Base-by-base conservation (phyloP, 2,797 vertebrate genomes). In the Phalloptychus januarius region DNA sequence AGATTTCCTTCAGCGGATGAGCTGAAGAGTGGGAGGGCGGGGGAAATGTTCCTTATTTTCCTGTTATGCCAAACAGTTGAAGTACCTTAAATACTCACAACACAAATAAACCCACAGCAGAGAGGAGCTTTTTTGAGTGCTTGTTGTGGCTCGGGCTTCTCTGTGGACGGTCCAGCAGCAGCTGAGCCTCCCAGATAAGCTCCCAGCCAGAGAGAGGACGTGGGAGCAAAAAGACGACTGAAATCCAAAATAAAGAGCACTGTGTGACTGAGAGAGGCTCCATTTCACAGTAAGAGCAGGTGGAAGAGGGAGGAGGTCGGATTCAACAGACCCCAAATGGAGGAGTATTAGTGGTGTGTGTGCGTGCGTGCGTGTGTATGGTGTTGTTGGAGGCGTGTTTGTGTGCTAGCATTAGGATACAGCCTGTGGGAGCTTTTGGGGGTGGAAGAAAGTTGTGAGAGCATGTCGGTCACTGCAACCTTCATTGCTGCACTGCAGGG, bases 181-280 rank as follows among this genome's bases (percentile, higher is more conserved):
- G 92, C 92, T 93, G 91, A 92, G 82, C 84, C 86, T 87, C 88
- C 85, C 86, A 90, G 93, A 93, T 93, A 93, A 93, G 91, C 93
- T 88, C 81, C 76, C 83, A 89, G 93, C 91, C 91, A 88, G 80
- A 88, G 79, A 88, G 81, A 85, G 72, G 84, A 67, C 80, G 85
- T 82, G 81, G 69, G 72, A 77, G 54, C 73, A 84, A 88, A 90
- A 86, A 84, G 80, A 81, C 2, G 80, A 86, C 87, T 81, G 82
- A 65, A 65, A 65, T 65, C 36, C 38, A 65, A 86, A 91, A 89
- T 89, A 83, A 88, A 91, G 85, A 89, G 88, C 81, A 58, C 79
- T 50, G 88, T 86, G 87, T 91, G 85, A 92, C 85, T 77, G 87
- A 90, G 88, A 85, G 78, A 79, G 84, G 84, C 82, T 93, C 86